Base-by-base conservation (phyloP, 2,888 invertebrate species). In the Parelbella ahira region DNA sequence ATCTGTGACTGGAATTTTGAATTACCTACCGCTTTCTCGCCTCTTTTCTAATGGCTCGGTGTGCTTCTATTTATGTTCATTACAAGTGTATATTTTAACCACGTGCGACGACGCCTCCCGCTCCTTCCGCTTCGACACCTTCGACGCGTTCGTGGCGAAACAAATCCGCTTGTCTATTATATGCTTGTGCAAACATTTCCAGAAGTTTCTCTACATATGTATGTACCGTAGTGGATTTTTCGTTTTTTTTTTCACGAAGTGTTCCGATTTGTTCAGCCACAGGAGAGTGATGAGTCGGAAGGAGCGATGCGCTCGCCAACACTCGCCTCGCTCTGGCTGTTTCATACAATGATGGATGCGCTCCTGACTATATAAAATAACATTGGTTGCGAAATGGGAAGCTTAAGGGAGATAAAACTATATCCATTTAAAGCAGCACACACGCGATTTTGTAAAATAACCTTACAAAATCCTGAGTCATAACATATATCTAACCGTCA, bases 1-100 rank as follows among this genome's bases (percentile, higher is more conserved):
- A 63, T 68, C 81, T 84, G 84, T 83, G 83, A 84, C 82, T 84
- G 81, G 75, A 71, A 72, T 79, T 83, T 82, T 74, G 70, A 76
- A 68, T 68, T 71, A 80, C 78, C 78, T 80, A 73, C 67, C 68
- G 82, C 80, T 83, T 80, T 75, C 67, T 71, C 69, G 77, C 81
- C 76, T 78, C 61, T 72, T 75, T 69, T 76, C 70, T 73, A 48
- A 80, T 81, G 82, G 79, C 81, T 88, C 79, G 74, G 80, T 88
- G 87, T 86, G 84, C 83, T 83, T 81, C 54, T 63, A 68, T 76
- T 68, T 65, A 68, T 77, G 72, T 76, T 70, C 13, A 36, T 54
- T 52, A 52, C 34, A 47, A 48, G 30, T 56, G 50, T 57, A 54
- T 43, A 50, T 50, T 52, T 42, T 39, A n/a, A 30, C 21, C 33